Conservation (phyloP, 2,113 vertebrate genomes). For the Pachyramphus minor region DNA sequence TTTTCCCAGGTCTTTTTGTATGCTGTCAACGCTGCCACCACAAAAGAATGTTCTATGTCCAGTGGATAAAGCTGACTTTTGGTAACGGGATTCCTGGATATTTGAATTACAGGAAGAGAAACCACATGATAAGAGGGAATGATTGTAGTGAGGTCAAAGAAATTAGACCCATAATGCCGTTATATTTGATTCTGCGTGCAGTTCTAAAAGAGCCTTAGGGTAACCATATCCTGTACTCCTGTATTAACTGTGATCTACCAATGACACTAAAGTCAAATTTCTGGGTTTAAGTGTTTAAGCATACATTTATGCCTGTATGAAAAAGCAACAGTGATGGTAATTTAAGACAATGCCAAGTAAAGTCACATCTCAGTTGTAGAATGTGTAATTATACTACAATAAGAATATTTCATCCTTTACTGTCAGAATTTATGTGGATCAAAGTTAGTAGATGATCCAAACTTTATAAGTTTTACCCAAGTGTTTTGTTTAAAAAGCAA, state of each 20-base stretch:
- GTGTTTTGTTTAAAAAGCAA: neutral
- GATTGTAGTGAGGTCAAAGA: neutral
- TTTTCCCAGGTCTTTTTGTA: neutral
- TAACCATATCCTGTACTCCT: neutral
- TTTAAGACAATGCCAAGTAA: neutral
- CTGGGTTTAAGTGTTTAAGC: neutral
- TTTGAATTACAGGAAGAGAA: slow-evolving; percentile 10
- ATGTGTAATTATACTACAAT: neutral
- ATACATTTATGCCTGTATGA: neutral
- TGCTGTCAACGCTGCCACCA: neutral
- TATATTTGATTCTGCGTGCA: neutral
- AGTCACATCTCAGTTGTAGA: neutral
- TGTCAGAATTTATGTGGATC: neutral
- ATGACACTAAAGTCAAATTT: neutral
- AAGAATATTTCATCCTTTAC: neutral
- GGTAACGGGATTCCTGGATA: neutral
- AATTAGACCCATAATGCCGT: neutral
- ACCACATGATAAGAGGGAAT: neutral
- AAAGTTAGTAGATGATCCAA: neutral
- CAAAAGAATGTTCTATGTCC: neutral
- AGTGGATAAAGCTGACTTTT: neutral
- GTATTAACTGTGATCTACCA: neutral
- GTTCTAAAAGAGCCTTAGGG: neutral
- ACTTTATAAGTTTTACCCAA: neutral
- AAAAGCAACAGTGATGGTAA: neutral